These are phyloP conservation scores for Daphoenositta chrysoptera DNA, from an alignment of 2,113 vertebrate species.

Conservation along the genomic window DNA sequence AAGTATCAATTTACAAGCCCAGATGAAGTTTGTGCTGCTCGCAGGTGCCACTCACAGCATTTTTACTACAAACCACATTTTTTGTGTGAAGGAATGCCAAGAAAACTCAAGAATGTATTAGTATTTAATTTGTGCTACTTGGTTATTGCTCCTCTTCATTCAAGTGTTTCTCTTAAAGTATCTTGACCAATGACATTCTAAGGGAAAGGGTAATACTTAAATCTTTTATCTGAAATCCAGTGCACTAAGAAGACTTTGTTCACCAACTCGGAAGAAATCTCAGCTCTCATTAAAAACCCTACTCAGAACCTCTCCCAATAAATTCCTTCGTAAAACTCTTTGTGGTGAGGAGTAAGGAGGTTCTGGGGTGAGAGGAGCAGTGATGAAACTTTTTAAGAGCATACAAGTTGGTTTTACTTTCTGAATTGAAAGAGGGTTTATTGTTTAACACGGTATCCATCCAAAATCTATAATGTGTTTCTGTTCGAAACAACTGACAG, in stretches of 20 bases:
- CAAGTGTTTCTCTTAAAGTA: constrained; percentile 23
- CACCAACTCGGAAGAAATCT: background rate
- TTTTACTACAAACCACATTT: background rate
- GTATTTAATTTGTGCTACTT: background rate
- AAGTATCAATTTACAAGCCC: constrained; percentile 19
- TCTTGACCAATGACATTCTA: background rate
- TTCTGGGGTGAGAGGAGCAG: background rate
- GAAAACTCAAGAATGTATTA: background rate
- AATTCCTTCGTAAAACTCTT: background rate
- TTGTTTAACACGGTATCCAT: background rate
- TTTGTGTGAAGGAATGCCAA: background rate
- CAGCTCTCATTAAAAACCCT: background rate
- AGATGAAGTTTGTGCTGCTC: background rate
- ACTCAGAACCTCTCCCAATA: background rate
- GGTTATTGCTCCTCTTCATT: constrained; percentile 17
- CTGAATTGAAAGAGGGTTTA: background rate
- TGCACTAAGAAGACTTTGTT: background rate
- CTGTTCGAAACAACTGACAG: background rate
- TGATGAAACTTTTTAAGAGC: background rate
- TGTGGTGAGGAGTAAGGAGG: background rate
- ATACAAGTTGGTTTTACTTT: background rate
- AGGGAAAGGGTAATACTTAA: background rate
- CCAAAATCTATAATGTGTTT: background rate
- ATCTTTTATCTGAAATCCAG: background rate
- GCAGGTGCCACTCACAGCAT: background rate